phyloP scores from a whole-genome alignment of 2,113 vertebrate species.

The Nymphicus hollandicus region DNA sequence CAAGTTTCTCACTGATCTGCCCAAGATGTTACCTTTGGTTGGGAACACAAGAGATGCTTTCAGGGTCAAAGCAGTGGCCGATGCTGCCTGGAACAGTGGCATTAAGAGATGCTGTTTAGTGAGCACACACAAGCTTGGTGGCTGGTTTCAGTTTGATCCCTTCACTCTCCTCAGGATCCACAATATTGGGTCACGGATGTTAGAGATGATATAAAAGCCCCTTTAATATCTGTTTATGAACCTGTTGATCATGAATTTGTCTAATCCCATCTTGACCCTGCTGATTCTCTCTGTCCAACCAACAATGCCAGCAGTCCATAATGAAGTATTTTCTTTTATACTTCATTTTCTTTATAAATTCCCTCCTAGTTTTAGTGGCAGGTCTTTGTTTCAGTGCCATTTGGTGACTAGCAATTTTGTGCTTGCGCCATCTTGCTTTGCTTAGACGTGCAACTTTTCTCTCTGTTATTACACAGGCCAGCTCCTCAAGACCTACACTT shows the following conservation, averaged over 20 bases:
- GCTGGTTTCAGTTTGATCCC: background rate
- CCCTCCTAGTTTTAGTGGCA: background rate
- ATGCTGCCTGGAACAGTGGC: background rate
- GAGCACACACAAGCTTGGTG: background rate
- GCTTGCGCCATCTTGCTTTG: background rate
- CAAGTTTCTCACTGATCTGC: background rate
- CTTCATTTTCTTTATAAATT: background rate
- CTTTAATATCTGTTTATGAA: background rate
- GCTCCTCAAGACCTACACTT: background rate
- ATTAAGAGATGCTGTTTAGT: background rate
- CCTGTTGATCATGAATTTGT: background rate
- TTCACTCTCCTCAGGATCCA: background rate
- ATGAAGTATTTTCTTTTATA: background rate
- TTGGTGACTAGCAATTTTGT: background rate
- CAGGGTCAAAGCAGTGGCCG: background rate
- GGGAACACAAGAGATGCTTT: background rate
- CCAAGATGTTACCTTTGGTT: background rate
- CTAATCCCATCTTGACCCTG: background rate
- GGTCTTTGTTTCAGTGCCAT: background rate
- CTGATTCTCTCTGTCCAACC: background rate
- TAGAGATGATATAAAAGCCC: background rate
- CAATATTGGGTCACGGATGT: background rate
- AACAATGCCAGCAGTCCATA: background rate
- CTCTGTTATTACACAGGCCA: background rate
- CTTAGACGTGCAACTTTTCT: background rate